Base-by-base conservation (phyloP, 2,113 vertebrate species). In the Riparia riparia region DNA sequence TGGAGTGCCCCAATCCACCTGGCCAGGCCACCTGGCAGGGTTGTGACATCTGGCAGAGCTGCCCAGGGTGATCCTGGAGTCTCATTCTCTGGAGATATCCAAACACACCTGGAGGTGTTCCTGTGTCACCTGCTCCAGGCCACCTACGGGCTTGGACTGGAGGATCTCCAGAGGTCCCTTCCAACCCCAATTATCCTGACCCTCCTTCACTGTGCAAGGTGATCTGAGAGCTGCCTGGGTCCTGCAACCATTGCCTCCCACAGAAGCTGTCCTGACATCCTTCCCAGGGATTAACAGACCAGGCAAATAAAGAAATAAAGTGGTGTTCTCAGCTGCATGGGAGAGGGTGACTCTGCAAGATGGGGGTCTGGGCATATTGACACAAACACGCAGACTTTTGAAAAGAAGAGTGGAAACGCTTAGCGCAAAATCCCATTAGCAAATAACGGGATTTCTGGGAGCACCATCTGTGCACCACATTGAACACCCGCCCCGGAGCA, bases 381-480 rank as follows among this genome's bases (percentile, higher is more conserved):
- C 95, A 93, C 71, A 95, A 86, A 87, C 82, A 90, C 0, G 0
- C 42, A 70, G 83, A 32, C 60, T 78, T 69, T 22, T 90, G 60
- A 93, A 92, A 94, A 82, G 85, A 70, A 64, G 47, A 74, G 76
- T 84, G 82, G 91, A 79, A 91, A 91, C 0, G 15, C 90, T 96
- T 68, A 87, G 94, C 82, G n/a, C 83, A 73, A 96, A 96, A 96
- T 97, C 94, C 93, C 94, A 72, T 96, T 96, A 96, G 91, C 91
- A 97, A 97, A 96, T 87, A 96, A 95, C 6, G 7, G 86, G 89
- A 96, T 96, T 95, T 91, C 89, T 95, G 90, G 82, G 81, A 95
- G 72, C 73, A 80, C 96, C 96, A 96, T 95, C 96, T 97, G 96
- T 92, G 91, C 89, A 58, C 61, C 96, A 96, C 95, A 95, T 95